Conservation (phyloP, 2,888 invertebrate species). For the Venusia cambrica region DNA sequence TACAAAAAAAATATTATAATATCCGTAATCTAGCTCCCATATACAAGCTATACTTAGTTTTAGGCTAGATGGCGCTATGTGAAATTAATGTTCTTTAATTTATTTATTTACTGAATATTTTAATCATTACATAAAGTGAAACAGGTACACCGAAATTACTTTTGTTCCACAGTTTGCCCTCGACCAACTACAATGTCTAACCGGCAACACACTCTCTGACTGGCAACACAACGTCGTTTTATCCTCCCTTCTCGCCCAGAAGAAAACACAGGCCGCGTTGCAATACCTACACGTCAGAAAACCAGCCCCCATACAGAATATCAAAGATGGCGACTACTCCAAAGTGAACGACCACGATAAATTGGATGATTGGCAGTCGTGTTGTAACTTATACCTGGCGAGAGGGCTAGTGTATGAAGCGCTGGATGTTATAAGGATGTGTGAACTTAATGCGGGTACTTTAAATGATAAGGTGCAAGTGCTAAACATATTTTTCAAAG, state of each 20-base stretch:
- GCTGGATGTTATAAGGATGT: constrained; percentile 82
- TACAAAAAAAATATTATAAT: too few species aligned
- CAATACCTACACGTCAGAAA: constrained; percentile 84
- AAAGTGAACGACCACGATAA: constrained; percentile 53
- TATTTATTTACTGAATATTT: too few species aligned
- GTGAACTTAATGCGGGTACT: constrained; percentile 64
- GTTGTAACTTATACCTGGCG: constrained; percentile 82
- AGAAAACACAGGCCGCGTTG: constrained; percentile 85
- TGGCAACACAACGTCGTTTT: constrained; percentile 89
- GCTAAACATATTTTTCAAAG: constrained; percentile 82
- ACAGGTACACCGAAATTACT: too few species aligned
- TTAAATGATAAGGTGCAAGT: constrained; percentile 64
- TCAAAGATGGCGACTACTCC: constrained; percentile 38
- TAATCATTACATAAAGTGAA: too few species aligned
- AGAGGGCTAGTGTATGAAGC: constrained; percentile 85
- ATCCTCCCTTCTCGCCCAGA: constrained; percentile 84
- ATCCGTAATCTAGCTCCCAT: too few species aligned
- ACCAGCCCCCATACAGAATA: constrained; percentile 74
- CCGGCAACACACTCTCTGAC: constrained; percentile 80
- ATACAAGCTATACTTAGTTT: too few species aligned
- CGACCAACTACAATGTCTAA: constrained; percentile 83
- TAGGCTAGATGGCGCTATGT: too few species aligned
- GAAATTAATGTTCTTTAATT: too few species aligned
- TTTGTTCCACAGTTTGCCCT: constrained; percentile 79
- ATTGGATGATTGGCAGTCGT: constrained; percentile 73